Evolutionary conservation across 1,140 invertebrate genomes (phyloP).

Genomic region (Amyelois transitella): DNA sequence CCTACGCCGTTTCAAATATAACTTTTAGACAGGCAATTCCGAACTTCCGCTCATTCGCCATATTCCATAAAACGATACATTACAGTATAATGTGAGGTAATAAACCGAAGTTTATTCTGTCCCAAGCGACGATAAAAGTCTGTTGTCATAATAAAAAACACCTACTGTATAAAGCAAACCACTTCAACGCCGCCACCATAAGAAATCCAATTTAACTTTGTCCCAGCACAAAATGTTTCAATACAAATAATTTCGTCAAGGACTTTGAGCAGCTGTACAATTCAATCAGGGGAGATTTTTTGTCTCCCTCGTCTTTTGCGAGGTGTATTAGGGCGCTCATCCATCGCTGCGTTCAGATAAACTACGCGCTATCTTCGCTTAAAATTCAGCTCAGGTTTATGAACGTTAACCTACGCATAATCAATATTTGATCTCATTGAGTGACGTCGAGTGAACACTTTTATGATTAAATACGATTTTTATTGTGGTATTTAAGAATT

Average conservation of each 20-base stretch:
- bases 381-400: too few relatives aligned
- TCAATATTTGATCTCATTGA: too few relatives aligned
- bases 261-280: slow-evolving; percentile 55
- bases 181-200: slow-evolving; percentile 53
- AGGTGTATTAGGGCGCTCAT: slow-evolving; percentile 18
- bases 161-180: slow-evolving; percentile 42
- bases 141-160: slow-evolving; percentile 55
- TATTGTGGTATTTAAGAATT: too few relatives aligned
- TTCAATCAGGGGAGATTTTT: slow-evolving; percentile 56
- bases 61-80: slow-evolving; percentile 4
- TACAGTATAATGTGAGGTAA: slow-evolving; percentile 13
- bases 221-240: slow-evolving; percentile 64
- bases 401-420: too few relatives aligned
- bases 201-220: slow-evolving; percentile 71
- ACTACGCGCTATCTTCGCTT: background rate
- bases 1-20: background rate
- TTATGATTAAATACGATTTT: too few relatives aligned
- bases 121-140: slow-evolving; percentile 24
- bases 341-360: background rate
- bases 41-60: background rate
- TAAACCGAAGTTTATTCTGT: slow-evolving; percentile 30
- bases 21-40: background rate
- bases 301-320: slow-evolving; percentile 24
- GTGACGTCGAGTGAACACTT: too few relatives aligned
- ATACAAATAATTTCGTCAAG: slow-evolving; percentile 70